Evolutionary conservation across 2,797 vertebrate genomes (phyloP).

Genomic region (Brachyalestes nurse): DNA sequence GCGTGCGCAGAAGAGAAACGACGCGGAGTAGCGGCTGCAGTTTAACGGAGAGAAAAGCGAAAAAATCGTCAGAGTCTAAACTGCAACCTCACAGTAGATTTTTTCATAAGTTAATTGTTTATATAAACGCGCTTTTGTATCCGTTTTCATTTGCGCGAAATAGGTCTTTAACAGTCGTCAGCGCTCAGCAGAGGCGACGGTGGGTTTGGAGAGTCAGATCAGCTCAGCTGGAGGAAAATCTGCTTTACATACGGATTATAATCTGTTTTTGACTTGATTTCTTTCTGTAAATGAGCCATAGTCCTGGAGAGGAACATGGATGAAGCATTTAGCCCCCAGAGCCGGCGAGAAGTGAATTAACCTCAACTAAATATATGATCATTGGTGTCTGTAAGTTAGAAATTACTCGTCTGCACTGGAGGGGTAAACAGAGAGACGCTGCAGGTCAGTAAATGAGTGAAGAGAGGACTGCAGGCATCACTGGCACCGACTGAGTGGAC

Average conservation of each 20-base stretch:
- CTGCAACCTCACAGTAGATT: not conserved
- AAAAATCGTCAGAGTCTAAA: not conserved
- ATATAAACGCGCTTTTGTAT: not conserved
- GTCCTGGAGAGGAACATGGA: not conserved
- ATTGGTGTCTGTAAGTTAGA: not conserved
- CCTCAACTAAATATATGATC: not conserved
- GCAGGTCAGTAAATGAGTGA: not conserved
- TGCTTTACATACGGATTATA: not conserved
- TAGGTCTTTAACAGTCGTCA: not conserved
- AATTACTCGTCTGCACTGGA: not conserved
- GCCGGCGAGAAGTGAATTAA: not conserved
- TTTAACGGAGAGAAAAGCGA: not conserved
- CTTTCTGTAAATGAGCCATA: not conserved
- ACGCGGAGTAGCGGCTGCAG: not conserved
- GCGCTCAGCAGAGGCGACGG: not conserved
- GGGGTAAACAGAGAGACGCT: too few relatives aligned
- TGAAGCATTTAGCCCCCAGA: not conserved
- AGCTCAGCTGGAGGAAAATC: not conserved
- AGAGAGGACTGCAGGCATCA: not conserved
- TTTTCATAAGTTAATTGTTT: not conserved
- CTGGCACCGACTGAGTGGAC: not conserved
- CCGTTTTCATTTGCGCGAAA: not conserved
- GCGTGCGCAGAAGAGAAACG: not conserved
- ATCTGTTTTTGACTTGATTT: not conserved
- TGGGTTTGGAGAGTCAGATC: not conserved